phyloP scores from a whole-genome alignment of 2,888 invertebrate species.

The Nudaria mundana region DNA sequence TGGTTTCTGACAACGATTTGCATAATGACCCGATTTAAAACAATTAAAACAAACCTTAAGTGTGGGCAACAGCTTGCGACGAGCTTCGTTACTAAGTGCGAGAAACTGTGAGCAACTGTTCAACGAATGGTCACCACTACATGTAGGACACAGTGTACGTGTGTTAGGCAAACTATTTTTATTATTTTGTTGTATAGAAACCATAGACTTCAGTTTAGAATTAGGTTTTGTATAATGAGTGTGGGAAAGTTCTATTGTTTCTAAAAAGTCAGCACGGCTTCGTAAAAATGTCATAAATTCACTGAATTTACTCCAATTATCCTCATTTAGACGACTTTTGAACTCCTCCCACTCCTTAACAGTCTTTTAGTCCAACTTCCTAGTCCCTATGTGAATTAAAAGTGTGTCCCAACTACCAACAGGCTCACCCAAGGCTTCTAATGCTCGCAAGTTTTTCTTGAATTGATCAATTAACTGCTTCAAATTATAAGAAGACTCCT shows the following conservation, averaged over 20 bases:
- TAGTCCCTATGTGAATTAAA: neutral
- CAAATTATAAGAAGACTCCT: neutral
- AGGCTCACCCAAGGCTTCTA: neutral
- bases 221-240: neutral
- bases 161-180: neutral
- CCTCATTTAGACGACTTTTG: too few species aligned
- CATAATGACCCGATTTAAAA: slow-evolving; percentile 20
- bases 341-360: neutral
- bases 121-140: neutral
- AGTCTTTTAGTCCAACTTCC: neutral
- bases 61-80: slow-evolving; percentile 1
- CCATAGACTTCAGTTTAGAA: neutral
- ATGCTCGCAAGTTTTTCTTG: neutral
- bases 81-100: slow-evolving; percentile 1
- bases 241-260: neutral
- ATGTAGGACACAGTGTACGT: neutral
- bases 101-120: slow-evolving; percentile 4
- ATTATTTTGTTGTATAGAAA: neutral
- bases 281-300: too few species aligned
- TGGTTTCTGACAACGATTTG: slow-evolving; percentile 12
- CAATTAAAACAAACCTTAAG: slow-evolving; percentile 28
- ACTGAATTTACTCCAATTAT: too few species aligned
- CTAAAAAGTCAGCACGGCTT: too few species aligned
- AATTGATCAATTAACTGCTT: neutral
- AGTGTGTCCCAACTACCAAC: neutral